A percentile compares a stretch with the other conserved stretches of the same genome.
Conservation (phyloP, 2,888 invertebrate genomes). For the Nemotelus pantherinus region DNA sequence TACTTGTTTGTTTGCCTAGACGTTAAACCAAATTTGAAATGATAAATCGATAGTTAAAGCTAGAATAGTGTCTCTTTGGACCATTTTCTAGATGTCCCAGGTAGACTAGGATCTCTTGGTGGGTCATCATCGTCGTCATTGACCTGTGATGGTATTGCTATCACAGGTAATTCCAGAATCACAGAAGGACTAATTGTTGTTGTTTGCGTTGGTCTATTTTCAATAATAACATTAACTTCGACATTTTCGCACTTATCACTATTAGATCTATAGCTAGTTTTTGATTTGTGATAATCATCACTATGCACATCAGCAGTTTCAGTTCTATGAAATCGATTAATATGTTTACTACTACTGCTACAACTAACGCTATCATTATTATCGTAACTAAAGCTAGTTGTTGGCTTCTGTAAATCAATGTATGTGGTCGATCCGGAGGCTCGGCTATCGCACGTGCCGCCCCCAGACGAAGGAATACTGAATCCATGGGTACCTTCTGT, state of each 20-base stretch:
- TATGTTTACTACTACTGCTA: slow-evolving; percentile 49
- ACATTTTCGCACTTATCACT: slow-evolving; percentile 51
- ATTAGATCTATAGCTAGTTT: slow-evolving; percentile 46
- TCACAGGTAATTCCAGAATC: slow-evolving; percentile 64
- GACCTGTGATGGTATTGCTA: slow-evolving; percentile 60
- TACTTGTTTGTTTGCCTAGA: slow-evolving; percentile 50
- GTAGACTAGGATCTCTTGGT: slow-evolving; percentile 61
- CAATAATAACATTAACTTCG: slow-evolving; percentile 50
- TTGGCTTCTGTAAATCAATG: slow-evolving; percentile 46
- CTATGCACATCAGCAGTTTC: slow-evolving; percentile 30
- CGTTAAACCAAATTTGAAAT: slow-evolving; percentile 14
- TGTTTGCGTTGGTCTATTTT: slow-evolving; percentile 48
- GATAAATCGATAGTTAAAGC: slow-evolving; percentile 54
- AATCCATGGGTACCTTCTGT: slow-evolving; percentile 56
- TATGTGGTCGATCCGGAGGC: slow-evolving; percentile 45
- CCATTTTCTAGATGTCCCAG: slow-evolving; percentile 67
- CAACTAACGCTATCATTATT: slow-evolving; percentile 49
- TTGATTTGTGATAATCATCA: slow-evolving; percentile 44
- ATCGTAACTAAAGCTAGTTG: slow-evolving; percentile 51
- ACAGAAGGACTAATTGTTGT: slow-evolving; percentile 58
- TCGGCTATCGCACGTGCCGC: slow-evolving; percentile 45
- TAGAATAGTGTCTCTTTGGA: slow-evolving; percentile 85
- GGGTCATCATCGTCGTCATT: slow-evolving; percentile 46
- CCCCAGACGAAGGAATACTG: slow-evolving; percentile 33
- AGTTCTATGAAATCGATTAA: slow-evolving; percentile 41